Base-by-base conservation (phyloP, 2,888 invertebrate species). In the Willowsia nigromaculata region DNA sequence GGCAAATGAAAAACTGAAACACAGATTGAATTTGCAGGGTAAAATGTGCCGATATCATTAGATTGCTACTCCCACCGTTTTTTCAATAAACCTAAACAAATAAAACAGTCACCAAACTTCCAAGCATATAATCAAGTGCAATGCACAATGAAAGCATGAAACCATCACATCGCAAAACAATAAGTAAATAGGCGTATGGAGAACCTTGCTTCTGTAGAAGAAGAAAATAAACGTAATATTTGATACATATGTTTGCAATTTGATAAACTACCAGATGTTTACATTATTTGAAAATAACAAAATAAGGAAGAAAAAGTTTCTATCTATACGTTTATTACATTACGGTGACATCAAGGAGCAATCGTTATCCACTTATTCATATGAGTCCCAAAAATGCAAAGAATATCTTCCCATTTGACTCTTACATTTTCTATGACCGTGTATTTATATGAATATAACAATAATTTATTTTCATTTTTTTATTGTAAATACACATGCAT, bases 181-280 rank as follows among this genome's bases (percentile, higher is more conserved):
- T n/a, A n/a, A n/a, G n/a, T n/a, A n/a, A n/a, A n/a, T n/a, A n/a
- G n/a, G n/a, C n/a, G n/a, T n/a, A n/a, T n/a, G n/a, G n/a, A n/a
- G n/a, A n/a, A n/a, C n/a, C n/a, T n/a, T n/a, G n/a, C n/a, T n/a
- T n/a, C n/a, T n/a, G n/a, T n/a, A n/a, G n/a, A n/a, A 6, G 18
- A 50, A 15, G 2, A 11, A 50, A 50, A n/a, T n/a, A n/a, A 71
- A 37, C 30, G 27, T n/a, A 47, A 76, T 30, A 53, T 80, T 50
- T 1, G 80, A 30, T 30, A 62, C 78, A 62, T 47, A 74, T 85
- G 85, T 85, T 78, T 47, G 25, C 47, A 65, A 78, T 78, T 85
- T 78, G 76, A 76, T 85, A 85, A 62, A 76, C 65, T 65, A 80
- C 65, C 85, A 86, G 50, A 85, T 84, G 84, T 78, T 80, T 86